Conservation (phyloP, 1,140 invertebrate genomes). For the Pomacea maculata region DNA sequence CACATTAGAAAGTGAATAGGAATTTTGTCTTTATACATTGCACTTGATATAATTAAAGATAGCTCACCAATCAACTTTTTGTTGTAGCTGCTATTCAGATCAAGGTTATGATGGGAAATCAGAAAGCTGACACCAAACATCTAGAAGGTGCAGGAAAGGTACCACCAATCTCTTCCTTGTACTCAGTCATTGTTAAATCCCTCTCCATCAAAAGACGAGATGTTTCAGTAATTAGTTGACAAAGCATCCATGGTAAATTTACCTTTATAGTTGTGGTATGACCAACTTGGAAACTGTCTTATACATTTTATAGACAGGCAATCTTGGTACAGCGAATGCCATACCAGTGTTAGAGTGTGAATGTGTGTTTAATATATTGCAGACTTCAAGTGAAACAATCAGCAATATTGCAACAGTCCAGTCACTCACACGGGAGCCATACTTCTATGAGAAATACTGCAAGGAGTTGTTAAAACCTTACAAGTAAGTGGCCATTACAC, state of each 20-base stretch:
- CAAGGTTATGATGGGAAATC: constrained; percentile 68
- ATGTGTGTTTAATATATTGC: not conserved
- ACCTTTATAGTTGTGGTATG: not conserved
- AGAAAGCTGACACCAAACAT: constrained; percentile 45
- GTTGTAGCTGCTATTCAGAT: constrained; percentile 71
- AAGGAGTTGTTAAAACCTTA: constrained; percentile 42
- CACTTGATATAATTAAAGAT: constrained; percentile 4
- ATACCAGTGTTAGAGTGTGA: not conserved
- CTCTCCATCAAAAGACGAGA: not conserved
- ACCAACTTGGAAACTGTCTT: not conserved
- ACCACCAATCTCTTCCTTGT: not conserved
- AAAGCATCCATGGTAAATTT: not conserved
- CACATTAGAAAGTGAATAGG: too few species aligned
- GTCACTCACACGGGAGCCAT: constrained; percentile 66
- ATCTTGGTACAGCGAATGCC: not conserved
- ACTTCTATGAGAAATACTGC: constrained; percentile 63
- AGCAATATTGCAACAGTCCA: constrained; percentile 72
- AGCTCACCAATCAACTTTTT: not conserved
- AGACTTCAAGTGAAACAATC: constrained; percentile 69
- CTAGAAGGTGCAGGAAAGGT: constrained; percentile 60
- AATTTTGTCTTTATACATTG: not conserved
- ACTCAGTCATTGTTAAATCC: not conserved
- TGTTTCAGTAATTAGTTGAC: not conserved
- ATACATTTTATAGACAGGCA: not conserved
- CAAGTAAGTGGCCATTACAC: constrained; percentile 37